These are phyloP conservation scores for Calliopsis andreniformis DNA, from an alignment of 1,140 invertebrate species.

Conservation along the genomic window DNA sequence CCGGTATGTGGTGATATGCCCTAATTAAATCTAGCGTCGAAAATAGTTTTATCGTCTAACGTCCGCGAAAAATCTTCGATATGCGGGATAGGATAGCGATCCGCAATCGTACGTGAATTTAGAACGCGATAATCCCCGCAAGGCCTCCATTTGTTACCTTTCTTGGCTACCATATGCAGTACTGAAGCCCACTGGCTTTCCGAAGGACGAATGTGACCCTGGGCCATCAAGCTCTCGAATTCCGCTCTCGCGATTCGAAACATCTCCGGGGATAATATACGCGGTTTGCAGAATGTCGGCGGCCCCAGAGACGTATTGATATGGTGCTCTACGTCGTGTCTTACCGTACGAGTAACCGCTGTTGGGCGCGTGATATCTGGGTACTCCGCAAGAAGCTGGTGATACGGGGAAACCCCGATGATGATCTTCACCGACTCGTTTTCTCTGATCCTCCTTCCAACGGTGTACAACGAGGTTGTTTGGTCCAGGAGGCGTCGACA, in stretches of 20 bases:
- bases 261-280: background rate
- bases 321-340: background rate
- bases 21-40: background rate
- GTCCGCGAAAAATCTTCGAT: conserved; percentile 3
- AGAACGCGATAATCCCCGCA: background rate
- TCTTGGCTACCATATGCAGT: background rate
- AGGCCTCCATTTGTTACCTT: background rate
- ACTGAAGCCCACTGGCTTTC: background rate
- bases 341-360: background rate
- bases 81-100: conserved; percentile 1
- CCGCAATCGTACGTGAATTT: background rate
- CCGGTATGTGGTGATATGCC: conserved; percentile 3
- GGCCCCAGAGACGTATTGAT: background rate
- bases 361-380: background rate
- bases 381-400: background rate
- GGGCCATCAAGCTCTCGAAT: background rate
- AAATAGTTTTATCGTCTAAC: background rate
- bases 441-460: background rate
- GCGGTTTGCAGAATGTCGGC: conserved; percentile 4
- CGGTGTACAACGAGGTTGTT: background rate
- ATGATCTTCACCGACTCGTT: background rate
- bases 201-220: background rate
- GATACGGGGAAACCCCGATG: background rate
- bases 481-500: background rate
- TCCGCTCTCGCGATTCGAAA: background rate